phyloP scores from a whole-genome alignment of 1,140 invertebrate species.

The Eriocheir sinensis region DNA sequence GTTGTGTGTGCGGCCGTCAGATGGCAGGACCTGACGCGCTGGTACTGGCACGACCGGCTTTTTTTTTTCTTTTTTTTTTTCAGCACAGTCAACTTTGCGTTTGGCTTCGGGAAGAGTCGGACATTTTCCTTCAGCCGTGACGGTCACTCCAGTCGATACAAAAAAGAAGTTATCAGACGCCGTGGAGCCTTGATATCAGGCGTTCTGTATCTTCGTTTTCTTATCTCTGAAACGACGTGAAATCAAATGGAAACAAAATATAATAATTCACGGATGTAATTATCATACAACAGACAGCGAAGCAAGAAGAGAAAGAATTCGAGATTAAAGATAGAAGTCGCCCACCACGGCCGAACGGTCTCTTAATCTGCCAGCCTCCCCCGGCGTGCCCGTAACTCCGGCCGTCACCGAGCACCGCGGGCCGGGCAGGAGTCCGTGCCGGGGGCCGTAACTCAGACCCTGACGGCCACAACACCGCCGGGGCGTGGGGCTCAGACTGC shows the following conservation, averaged over 20 bases:
- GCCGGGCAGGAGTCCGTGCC: neutral
- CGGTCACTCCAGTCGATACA: neutral
- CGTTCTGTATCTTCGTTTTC: too few species aligned
- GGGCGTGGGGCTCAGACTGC: neutral
- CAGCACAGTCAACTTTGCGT: neutral
- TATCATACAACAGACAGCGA: too few species aligned
- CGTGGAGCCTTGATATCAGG: neutral
- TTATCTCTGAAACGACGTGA: too few species aligned
- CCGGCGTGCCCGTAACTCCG: neutral
- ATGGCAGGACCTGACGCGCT: neutral
- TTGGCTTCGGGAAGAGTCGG: constrained; percentile 20
- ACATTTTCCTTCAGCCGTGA: neutral
- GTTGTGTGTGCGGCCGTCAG: neutral
- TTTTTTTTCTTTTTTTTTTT: neutral
- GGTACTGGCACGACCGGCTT: neutral
- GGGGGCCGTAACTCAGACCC: neutral
- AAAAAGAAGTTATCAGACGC: neutral
- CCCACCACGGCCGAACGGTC: neutral
- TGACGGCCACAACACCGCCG: neutral
- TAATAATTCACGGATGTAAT: too few species aligned
- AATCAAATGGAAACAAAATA: too few species aligned
- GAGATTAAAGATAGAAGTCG: neutral
- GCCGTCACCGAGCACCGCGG: neutral
- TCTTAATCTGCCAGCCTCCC: neutral
- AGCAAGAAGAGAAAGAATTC: too few species aligned